Evolutionary conservation across 2,888 invertebrate species (phyloP).

Genomic region (Cremastinae sp.): DNA sequence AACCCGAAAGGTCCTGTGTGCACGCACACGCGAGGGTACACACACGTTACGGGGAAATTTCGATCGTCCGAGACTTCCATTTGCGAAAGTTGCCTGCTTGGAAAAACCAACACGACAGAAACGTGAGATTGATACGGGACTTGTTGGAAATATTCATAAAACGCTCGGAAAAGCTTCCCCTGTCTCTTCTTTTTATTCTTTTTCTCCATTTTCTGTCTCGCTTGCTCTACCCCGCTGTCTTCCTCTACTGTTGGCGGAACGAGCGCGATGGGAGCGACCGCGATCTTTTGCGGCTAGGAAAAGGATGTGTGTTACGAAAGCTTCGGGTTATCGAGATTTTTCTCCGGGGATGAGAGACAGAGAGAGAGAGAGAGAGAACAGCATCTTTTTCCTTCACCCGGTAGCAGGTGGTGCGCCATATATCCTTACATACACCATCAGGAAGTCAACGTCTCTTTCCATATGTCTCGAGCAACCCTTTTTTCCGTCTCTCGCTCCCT

Average conservation of each 20-base stretch:
- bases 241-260: slow-evolving; percentile 19
- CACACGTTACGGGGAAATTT: neutral
- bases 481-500: neutral
- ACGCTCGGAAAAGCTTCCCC: slow-evolving; percentile 32
- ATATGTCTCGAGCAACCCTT: slow-evolving; percentile 1
- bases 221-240: neutral
- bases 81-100: slow-evolving; percentile 18
- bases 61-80: slow-evolving; percentile 7
- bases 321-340: slow-evolving; percentile 49
- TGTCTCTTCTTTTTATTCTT: slow-evolving; percentile 1
- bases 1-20: neutral
- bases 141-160: slow-evolving; percentile 57
- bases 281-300: slow-evolving; percentile 47
- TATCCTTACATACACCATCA: slow-evolving; percentile 30
- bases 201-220: slow-evolving; percentile 2
- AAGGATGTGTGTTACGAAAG: slow-evolving; percentile 40
- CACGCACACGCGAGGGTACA: slow-evolving; percentile 1
- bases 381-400: slow-evolving; percentile 15
- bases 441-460: slow-evolving; percentile 29
- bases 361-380: too few relatives aligned
- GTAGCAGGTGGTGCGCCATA: slow-evolving; percentile 38
- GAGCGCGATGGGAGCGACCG: slow-evolving; percentile 46
- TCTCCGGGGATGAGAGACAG: slow-evolving; percentile 30
- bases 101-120: slow-evolving; percentile 26
- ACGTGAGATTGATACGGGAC: slow-evolving; percentile 54